These are phyloP conservation scores for Ascidia mentula DNA, from an alignment of 23 tunicate species.

Conservation along the genomic window DNA sequence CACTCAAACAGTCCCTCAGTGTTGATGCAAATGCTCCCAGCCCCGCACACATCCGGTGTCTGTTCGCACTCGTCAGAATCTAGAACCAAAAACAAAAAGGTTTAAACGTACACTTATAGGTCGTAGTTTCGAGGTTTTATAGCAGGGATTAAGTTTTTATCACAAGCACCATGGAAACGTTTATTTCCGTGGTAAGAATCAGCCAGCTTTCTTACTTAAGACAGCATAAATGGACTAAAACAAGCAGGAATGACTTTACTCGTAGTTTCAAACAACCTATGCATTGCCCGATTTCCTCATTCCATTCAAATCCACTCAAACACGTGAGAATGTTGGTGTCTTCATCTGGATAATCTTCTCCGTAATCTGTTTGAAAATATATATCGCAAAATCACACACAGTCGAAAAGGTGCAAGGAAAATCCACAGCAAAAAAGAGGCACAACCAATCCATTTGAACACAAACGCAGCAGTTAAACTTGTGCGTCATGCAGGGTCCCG, in stretches of 20 bases:
- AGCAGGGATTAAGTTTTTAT: too few species aligned
- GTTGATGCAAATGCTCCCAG: constrained; percentile 65
- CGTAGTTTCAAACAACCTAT: constrained; percentile 38
- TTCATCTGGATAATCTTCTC: constrained; percentile 4
- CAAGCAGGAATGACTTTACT: not conserved
- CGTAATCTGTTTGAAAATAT: too few species aligned
- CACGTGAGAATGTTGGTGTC: constrained; percentile 38
- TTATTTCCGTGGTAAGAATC: too few species aligned
- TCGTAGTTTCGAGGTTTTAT: too few species aligned
- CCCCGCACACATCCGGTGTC: constrained; percentile 67
- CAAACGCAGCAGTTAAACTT: not conserved
- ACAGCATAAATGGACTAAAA: not conserved
- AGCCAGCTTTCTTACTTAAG: too few species aligned
- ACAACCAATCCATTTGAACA: not conserved
- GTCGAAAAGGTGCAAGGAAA: not conserved
- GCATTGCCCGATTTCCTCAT: constrained; percentile 32
- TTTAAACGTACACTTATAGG: not conserved
- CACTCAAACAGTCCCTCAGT: constrained; percentile 71
- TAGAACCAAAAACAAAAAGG: not conserved
- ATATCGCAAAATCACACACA: not conserved
- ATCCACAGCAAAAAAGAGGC: not conserved
- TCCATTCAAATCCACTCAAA: constrained; percentile 81
- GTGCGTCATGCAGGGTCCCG: not conserved
- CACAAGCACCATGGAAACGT: too few species aligned
- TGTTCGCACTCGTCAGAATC: constrained; percentile 68